Evolutionary conservation across 2,797 vertebrate species (phyloP).

Genomic region (Pangasius sanitwongsei): DNA sequence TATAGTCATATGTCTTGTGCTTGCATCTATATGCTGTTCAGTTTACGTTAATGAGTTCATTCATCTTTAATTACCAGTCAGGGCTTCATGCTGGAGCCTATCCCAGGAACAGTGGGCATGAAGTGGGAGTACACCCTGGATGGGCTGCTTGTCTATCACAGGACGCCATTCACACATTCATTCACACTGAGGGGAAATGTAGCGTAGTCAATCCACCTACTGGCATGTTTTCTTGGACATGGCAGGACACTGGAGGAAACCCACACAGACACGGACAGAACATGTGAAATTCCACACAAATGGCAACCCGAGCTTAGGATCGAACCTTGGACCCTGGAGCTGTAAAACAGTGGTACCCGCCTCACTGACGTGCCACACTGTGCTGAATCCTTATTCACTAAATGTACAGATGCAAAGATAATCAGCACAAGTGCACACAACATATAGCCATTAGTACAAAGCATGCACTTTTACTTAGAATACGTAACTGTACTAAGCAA

Average conservation of each 20-base stretch:
- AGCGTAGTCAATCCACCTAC: neutral
- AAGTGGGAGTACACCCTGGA: neutral
- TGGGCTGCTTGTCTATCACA: neutral
- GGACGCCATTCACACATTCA: no score
- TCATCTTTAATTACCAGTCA: neutral
- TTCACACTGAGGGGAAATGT: neutral
- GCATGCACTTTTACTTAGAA: neutral
- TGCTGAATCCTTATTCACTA: neutral
- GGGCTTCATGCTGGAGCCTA: neutral
- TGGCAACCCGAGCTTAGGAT: neutral
- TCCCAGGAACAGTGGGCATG: neutral
- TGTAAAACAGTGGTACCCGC: constrained; percentile 1
- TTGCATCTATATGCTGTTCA: neutral
- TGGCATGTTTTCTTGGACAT: neutral
- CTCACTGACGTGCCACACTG: neutral
- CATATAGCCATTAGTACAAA: neutral
- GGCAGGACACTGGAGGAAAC: neutral
- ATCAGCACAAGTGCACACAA: neutral
- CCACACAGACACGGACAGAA: neutral
- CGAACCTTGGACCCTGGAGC: constrained; percentile 10
- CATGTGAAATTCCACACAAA: neutral
- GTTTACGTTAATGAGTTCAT: neutral
- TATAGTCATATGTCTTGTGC: neutral
- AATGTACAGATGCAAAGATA: neutral
- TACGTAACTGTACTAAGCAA: neutral